Percentiles rank a stretch among this genome's conserved stretches.
Evolutionary conservation across 1,140 invertebrate genomes (phyloP).

Genomic region (Schlechtendalia chinensis): DNA sequence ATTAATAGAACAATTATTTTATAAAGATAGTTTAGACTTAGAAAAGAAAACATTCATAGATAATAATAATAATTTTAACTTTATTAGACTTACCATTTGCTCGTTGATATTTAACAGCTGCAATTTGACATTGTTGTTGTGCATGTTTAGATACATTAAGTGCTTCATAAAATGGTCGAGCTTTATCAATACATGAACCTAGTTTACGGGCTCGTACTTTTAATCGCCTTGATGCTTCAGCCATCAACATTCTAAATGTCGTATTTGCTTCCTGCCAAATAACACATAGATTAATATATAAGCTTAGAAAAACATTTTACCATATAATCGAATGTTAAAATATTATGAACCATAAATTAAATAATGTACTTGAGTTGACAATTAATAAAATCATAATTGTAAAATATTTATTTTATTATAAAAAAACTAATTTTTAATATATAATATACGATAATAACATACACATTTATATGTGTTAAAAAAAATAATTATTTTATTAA

Average conservation of each 20-base stretch:
- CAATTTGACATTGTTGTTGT: conserved; percentile 80
- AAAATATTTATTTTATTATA: too few species aligned
- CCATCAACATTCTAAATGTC: conserved; percentile 77
- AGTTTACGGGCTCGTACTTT: conserved; percentile 80
- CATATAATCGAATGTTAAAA: conserved; percentile 1
- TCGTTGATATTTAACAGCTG: conserved; percentile 87
- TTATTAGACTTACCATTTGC: conserved; percentile 70
- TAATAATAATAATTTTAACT: background rate
- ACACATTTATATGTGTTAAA: too few species aligned
- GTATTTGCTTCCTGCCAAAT: conserved; percentile 72
- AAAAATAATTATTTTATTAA: too few species aligned
- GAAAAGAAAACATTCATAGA: background rate
- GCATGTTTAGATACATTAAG: conserved; percentile 67
- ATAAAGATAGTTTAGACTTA: background rate
- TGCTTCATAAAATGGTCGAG: conserved; percentile 88
- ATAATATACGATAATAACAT: too few species aligned
- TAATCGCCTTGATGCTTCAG: conserved; percentile 80
- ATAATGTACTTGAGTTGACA: too few species aligned
- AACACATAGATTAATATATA: background rate
- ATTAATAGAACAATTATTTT: background rate
- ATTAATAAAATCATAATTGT: too few species aligned
- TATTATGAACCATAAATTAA: background rate
- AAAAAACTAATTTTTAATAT: too few species aligned
- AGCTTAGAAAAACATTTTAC: background rate
- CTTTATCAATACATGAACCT: conserved; percentile 80